These are phyloP conservation scores for Chymomyza costata DNA, from an alignment of 1,140 invertebrate species.

Conservation along the genomic window DNA sequence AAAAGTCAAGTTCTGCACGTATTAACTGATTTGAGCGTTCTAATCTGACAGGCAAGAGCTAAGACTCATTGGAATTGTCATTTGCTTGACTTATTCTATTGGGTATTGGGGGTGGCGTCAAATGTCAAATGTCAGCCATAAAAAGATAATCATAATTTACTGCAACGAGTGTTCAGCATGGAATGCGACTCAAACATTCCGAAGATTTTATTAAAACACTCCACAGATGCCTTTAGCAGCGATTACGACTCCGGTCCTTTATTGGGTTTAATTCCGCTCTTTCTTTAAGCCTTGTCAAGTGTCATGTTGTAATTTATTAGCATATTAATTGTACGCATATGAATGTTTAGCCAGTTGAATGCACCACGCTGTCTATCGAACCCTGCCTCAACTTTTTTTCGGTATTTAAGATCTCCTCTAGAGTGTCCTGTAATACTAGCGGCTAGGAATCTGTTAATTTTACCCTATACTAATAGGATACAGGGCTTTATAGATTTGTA, in stretches of 20 bases:
- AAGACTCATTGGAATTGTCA: too few relatives aligned
- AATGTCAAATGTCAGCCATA: constrained; percentile 39
- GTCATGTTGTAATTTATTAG: constrained; percentile 38
- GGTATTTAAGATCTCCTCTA: too few relatives aligned
- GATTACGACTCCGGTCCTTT: not conserved
- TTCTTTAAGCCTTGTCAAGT: constrained; percentile 35
- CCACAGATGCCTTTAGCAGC: too few relatives aligned
- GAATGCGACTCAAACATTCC: constrained; percentile 36
- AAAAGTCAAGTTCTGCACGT: not conserved
- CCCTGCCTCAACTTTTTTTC: too few relatives aligned
- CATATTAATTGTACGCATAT: constrained; percentile 34
- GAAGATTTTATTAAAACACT: constrained; percentile 30
- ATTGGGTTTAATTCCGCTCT: too few relatives aligned
- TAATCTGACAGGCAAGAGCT: constrained; percentile 28
- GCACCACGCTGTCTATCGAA: too few relatives aligned
- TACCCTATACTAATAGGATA: too few relatives aligned
- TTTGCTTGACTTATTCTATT: too few relatives aligned
- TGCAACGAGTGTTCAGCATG: constrained; percentile 29
- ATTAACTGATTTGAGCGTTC: not conserved
- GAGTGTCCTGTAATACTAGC: too few relatives aligned
- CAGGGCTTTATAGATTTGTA: too few relatives aligned
- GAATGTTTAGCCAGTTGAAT: constrained; percentile 31
- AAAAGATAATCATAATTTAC: constrained; percentile 59
- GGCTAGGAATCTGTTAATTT: too few relatives aligned
- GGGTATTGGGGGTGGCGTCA: too few relatives aligned